Conservation (phyloP, 2,113 vertebrate species). For the Panthera tigris region DNA sequence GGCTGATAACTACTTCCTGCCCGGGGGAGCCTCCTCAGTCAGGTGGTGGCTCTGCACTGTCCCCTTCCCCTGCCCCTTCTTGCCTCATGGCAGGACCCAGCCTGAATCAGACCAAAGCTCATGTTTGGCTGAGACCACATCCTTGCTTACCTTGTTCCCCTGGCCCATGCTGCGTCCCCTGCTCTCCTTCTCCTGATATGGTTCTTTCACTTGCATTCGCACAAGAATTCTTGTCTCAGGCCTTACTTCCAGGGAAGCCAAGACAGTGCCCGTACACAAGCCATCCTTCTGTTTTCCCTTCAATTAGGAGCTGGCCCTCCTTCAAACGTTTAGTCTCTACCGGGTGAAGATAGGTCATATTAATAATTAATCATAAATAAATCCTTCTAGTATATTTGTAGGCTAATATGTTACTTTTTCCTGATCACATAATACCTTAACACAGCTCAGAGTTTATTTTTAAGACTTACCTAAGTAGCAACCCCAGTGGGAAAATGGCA, state of each 20-base stretch:
- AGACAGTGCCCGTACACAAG: neutral
- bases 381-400: constrained; percentile 26
- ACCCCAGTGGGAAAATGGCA: neutral
- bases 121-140: neutral
- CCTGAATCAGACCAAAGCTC: neutral
- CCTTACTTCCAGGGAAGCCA: neutral
- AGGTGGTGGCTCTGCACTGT: accelerated
- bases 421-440: constrained; percentile 4
- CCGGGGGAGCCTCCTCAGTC: neutral
- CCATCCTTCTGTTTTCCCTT: neutral
- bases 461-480: constrained; percentile 15
- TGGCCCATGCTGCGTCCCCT: too few relatives aligned
- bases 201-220: neutral
- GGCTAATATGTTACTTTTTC: constrained; percentile 40
- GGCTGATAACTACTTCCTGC: neutral
- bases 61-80: neutral
- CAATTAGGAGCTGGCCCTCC: neutral
- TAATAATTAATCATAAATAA: constrained; percentile 54
- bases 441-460: neutral
- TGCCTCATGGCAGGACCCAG: neutral
- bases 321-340: neutral
- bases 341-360: neutral
- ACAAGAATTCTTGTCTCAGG: neutral
- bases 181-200: neutral
- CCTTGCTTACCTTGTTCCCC: neutral